Conservation (phyloP, 2,888 invertebrate genomes). For the Oscheius sp. region DNA sequence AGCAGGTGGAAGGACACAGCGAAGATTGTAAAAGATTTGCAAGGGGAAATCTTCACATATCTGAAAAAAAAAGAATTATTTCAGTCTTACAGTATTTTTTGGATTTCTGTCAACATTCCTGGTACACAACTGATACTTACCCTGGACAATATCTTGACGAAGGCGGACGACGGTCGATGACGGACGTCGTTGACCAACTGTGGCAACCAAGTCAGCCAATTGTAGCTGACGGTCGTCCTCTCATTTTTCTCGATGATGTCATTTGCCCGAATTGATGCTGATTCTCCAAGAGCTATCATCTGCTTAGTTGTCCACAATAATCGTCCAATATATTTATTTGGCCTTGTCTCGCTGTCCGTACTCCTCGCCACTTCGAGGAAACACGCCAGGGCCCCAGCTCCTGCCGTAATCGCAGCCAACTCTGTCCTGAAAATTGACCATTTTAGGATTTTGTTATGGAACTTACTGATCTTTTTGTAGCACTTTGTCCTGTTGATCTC, state of each 20-base stretch:
- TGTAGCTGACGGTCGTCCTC: constrained; percentile 53
- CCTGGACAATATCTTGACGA: constrained; percentile 39
- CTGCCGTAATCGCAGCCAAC: constrained; percentile 20
- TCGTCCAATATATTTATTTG: constrained; percentile 59
- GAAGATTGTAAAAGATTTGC: constrained; percentile 49
- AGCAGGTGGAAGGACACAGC: constrained; percentile 36
- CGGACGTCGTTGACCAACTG: constrained; percentile 51
- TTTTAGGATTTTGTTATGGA: neutral
- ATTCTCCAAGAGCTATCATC: constrained; percentile 39
- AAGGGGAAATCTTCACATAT: constrained; percentile 46
- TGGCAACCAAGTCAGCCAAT: constrained; percentile 68
- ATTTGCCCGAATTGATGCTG: constrained; percentile 43
- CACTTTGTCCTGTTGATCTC: constrained; percentile 44
- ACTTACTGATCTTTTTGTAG: constrained; percentile 43
- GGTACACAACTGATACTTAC: constrained; percentile 28
- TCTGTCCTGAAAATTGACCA: too few relatives aligned
- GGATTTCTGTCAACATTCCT: neutral
- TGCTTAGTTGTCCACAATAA: constrained; percentile 51
- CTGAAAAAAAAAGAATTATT: constrained; percentile 23
- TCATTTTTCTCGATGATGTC: constrained; percentile 53
- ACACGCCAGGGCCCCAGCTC: constrained; percentile 53
- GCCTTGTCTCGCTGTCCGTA: constrained; percentile 52
- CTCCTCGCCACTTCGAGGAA: constrained; percentile 61
- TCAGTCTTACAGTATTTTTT: neutral
- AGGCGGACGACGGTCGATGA: constrained; percentile 35